Conservation (phyloP, 1,140 invertebrate genomes). For the Parapsyche elsis region DNA sequence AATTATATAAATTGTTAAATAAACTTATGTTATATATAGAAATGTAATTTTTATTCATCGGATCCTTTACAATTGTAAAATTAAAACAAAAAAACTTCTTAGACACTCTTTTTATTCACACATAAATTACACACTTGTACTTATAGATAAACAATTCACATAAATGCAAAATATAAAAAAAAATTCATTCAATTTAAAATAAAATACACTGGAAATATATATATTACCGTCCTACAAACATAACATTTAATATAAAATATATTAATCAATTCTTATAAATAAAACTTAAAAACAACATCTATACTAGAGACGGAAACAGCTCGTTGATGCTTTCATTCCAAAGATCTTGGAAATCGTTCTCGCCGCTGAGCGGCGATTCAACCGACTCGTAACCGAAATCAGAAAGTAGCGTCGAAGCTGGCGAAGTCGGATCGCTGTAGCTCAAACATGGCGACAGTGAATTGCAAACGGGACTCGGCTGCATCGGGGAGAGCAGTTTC, state of each 20-base stretch:
- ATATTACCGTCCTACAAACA: neutral
- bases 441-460: constrained; percentile 59
- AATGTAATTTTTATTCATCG: no score
- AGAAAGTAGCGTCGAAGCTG: constrained; percentile 64
- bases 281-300: constrained; percentile 49
- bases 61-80: neutral
- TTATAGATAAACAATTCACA: constrained; percentile 10
- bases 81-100: neutral
- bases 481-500: constrained; percentile 64
- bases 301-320: constrained; percentile 71
- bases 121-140: constrained; percentile 39
- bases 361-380: constrained; percentile 67
- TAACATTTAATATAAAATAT: neutral
- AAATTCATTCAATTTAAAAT: constrained; percentile 1
- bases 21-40: neutral
- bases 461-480: constrained; percentile 61
- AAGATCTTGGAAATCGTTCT: constrained; percentile 67
- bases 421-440: constrained; percentile 60
- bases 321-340: constrained; percentile 74
- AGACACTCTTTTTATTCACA: constrained; percentile 37
- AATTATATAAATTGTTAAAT: constrained; percentile 31
- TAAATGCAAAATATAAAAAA: constrained; percentile 24
- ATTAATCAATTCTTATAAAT: constrained; percentile 13
- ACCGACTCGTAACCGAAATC: constrained; percentile 72
- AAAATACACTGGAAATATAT: neutral